These are phyloP conservation scores for Rhodinocichla rosea DNA, from an alignment of 2,113 vertebrate species.

Conservation along the genomic window DNA sequence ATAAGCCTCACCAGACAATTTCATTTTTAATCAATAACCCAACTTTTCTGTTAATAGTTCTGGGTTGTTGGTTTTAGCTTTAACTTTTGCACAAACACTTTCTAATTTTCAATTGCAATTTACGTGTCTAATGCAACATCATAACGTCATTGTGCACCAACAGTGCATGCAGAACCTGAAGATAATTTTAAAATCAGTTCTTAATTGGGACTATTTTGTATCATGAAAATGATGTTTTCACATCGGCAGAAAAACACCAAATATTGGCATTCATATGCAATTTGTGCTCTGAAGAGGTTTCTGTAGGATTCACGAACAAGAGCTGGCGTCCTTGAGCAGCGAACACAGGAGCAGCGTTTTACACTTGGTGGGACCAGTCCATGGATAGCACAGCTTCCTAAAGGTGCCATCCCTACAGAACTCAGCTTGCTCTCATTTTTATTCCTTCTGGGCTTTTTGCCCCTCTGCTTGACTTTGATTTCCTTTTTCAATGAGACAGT, in stretches of 20 bases:
- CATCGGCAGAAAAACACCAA: background rate
- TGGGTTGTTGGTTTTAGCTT: background rate
- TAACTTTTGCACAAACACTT: background rate
- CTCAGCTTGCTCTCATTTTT: background rate
- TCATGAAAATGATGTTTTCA: background rate
- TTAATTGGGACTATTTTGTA: background rate
- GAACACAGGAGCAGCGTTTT: background rate
- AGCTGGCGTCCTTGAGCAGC: no score
- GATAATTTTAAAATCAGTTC: background rate
- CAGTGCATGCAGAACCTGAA: background rate
- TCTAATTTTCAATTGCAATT: background rate
- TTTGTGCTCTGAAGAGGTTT: background rate
- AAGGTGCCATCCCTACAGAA: background rate
- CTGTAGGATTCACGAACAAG: background rate
- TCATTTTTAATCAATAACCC: background rate
- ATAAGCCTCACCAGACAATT: background rate
- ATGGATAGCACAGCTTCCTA: background rate
- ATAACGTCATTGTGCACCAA: background rate
- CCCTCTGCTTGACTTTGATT: background rate
- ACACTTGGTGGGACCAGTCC: background rate
- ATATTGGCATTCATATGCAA: background rate
- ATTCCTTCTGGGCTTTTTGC: accelerated
- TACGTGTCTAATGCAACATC: background rate
- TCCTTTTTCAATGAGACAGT: background rate
- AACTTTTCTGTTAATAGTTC: background rate